Percentiles rank a stretch among this genome's conserved stretches.
These are phyloP conservation scores for Varecia variegata DNA, from an alignment of 2,797 vertebrate genomes.

Conservation along the genomic window DNA sequence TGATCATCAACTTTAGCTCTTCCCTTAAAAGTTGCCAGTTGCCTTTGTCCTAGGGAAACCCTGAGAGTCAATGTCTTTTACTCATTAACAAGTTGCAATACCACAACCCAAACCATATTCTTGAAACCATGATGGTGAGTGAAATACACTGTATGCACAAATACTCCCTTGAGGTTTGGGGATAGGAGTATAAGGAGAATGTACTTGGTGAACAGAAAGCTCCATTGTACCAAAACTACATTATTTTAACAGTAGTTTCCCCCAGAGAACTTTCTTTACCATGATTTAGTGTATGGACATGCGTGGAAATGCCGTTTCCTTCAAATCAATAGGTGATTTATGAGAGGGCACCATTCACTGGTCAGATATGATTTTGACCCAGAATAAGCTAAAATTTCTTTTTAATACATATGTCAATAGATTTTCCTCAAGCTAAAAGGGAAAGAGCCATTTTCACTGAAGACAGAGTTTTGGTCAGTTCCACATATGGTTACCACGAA, in stretches of 20 bases:
- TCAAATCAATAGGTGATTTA: neutral
- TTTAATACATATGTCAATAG: neutral
- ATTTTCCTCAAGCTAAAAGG: neutral
- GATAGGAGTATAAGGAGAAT: neutral
- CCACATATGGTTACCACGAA: neutral
- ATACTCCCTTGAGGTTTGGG: neutral
- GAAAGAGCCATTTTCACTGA: constrained; percentile 15
- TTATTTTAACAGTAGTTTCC: neutral
- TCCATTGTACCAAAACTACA: neutral
- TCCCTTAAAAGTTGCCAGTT: neutral
- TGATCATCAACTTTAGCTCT: neutral
- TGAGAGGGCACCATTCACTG: neutral
- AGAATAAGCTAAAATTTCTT: neutral
- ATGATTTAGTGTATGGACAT: neutral
- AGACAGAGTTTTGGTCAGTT: neutral
- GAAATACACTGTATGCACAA: neutral
- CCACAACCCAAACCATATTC: neutral
- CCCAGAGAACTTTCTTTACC: neutral
- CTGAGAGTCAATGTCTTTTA: neutral
- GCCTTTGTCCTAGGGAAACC: neutral
- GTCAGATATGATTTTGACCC: neutral
- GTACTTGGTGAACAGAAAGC: neutral
- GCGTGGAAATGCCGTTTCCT: neutral
- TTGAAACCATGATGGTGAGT: neutral
- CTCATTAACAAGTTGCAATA: neutral